Percentiles rank a stretch among this genome's conserved stretches.
phyloP scores from a whole-genome alignment of 2,113 vertebrate species.

The Carettochelys insculpta region DNA sequence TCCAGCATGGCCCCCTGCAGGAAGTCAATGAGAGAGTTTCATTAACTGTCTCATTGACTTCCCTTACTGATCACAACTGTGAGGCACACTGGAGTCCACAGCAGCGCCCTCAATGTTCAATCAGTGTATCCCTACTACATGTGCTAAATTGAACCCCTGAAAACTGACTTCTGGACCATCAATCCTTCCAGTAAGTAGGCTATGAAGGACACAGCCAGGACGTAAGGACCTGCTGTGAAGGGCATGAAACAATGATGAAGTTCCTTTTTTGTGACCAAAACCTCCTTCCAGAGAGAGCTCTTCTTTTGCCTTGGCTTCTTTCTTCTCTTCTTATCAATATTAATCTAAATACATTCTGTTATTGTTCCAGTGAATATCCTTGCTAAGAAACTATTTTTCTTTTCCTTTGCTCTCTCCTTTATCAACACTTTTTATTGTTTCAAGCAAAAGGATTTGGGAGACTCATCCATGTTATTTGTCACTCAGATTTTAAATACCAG shows the following conservation, averaged over 20 bases:
- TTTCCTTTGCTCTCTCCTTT: neutral
- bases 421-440: neutral
- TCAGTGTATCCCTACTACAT: no score
- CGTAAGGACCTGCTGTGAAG: slow-evolving; percentile 41
- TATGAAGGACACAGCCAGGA: neutral
- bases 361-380: neutral
- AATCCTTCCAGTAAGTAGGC: no score
- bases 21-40: no score
- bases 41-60: no score
- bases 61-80: no score
- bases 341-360: slow-evolving; percentile 18
- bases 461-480: neutral
- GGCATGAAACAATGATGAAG: slow-evolving; percentile 63
- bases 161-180: no score
- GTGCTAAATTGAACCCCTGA: no score
- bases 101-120: no score
- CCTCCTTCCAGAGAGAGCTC: slow-evolving; percentile 43
- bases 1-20: no score
- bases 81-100: no score
- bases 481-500: neutral
- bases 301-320: slow-evolving; percentile 44
- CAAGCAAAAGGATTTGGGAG: neutral
- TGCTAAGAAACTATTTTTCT: neutral
- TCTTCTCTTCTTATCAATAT: slow-evolving; percentile 49
- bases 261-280: slow-evolving; percentile 51